A percentile compares a stretch with the other conserved stretches of the same genome.
Evolutionary conservation across 1,140 invertebrate species (phyloP).

Genomic region (Lycorma delicatula): DNA sequence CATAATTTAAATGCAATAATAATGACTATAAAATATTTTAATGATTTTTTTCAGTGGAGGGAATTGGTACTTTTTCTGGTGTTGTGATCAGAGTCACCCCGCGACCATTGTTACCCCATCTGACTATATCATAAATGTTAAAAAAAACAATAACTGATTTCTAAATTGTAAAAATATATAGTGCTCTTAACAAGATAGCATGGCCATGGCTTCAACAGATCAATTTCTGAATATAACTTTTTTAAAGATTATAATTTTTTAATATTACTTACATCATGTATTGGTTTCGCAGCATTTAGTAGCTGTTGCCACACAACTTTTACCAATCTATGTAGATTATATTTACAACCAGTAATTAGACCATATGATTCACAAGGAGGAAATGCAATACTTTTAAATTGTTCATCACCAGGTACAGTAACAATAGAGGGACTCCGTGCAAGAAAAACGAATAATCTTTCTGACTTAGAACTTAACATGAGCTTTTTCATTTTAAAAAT

Average conservation of each 20-base stretch:
- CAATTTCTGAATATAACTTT: background rate
- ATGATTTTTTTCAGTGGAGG: too few relatives aligned
- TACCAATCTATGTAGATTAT: slow-evolving; percentile 53
- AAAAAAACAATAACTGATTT: too few relatives aligned
- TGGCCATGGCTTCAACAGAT: too few relatives aligned
- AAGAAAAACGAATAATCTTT: slow-evolving; percentile 46
- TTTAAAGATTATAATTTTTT: background rate
- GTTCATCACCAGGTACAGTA: slow-evolving; percentile 41
- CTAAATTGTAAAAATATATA: too few relatives aligned
- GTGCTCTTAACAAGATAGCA: too few relatives aligned
- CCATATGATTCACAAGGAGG: slow-evolving; percentile 44
- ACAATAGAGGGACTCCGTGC: slow-evolving; percentile 58
- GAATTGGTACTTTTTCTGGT: too few relatives aligned
- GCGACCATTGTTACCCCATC: too few relatives aligned
- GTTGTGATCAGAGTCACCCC: too few relatives aligned
- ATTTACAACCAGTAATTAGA: slow-evolving; percentile 43
- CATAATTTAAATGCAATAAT: too few relatives aligned
- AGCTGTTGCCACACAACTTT: slow-evolving; percentile 56
- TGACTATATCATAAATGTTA: too few relatives aligned
- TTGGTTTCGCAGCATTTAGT: slow-evolving; percentile 41
- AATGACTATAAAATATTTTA: too few relatives aligned
- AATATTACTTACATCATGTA: slow-evolving; percentile 39
- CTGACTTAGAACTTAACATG: slow-evolving; percentile 30
- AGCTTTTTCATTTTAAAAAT: slow-evolving; percentile 39
- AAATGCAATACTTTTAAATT: slow-evolving; percentile 44